phyloP scores from a whole-genome alignment of 2,888 invertebrate genomes.

The Orthosia gracilis region DNA sequence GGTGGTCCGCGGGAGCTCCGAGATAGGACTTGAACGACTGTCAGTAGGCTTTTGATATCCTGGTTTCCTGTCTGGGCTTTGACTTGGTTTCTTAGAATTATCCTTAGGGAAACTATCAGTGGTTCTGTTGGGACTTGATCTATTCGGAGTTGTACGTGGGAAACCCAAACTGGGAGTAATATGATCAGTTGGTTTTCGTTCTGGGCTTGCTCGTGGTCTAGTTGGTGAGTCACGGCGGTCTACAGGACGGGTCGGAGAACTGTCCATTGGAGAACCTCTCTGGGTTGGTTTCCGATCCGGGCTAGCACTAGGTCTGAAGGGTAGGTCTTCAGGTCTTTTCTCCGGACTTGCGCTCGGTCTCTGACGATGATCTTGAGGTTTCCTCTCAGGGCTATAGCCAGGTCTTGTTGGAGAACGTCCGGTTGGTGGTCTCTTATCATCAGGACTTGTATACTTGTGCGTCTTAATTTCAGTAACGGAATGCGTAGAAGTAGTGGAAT shows the following conservation, averaged over 20 bases:
- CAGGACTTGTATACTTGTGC: conserved; percentile 74
- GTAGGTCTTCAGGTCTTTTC: conserved; percentile 71
- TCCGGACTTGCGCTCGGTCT: conserved; percentile 81
- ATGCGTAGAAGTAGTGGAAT: conserved; percentile 78
- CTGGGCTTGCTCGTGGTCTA: conserved; percentile 70
- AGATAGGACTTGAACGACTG: conserved; percentile 34
- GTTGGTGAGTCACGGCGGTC: conserved; percentile 61
- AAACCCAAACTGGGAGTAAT: conserved; percentile 36
- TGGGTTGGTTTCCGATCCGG: conserved; percentile 70
- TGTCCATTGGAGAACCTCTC: conserved; percentile 48
- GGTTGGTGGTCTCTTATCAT: conserved; percentile 73
- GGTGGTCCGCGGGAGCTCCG: conserved; percentile 24
- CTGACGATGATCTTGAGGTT: conserved; percentile 70
- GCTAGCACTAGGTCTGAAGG: conserved; percentile 70
- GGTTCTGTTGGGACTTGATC: conserved; percentile 57
- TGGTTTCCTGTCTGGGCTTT: conserved; percentile 72
- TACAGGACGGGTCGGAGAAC: conserved; percentile 51
- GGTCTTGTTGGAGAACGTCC: conserved; percentile 77
- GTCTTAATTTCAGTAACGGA: conserved; percentile 77
- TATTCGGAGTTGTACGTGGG: conserved; percentile 40
- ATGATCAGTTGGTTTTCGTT: conserved; percentile 62
- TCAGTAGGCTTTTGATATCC: conserved; percentile 49
- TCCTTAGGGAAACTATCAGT: conserved; percentile 24
- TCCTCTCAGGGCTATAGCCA: conserved; percentile 78
- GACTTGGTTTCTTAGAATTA: conserved; percentile 58